Evolutionary conservation across 2,888 invertebrate species (phyloP).

Genomic region (Acleris cristana): DNA sequence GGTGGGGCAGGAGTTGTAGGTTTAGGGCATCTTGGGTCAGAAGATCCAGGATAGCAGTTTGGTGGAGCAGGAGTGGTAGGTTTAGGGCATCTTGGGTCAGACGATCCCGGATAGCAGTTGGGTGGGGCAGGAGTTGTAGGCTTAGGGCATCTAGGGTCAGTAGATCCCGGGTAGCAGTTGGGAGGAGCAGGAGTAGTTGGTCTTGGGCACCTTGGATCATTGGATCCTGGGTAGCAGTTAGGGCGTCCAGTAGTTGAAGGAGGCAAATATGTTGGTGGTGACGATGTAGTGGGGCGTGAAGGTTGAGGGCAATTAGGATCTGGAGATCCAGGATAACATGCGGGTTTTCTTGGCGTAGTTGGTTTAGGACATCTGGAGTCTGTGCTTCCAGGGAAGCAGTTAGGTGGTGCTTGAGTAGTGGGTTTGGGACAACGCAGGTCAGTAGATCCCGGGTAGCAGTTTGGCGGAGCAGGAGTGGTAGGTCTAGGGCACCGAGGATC

Average conservation of each 20-base stretch:
- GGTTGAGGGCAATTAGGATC: conserved; percentile 56
- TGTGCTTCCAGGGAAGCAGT: no score
- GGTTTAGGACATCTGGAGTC: conserved; percentile 52
- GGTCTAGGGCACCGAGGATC: conserved; percentile 48
- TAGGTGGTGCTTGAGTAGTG: conserved; percentile 40
- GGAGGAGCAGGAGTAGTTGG: conserved; percentile 46
- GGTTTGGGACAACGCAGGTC: conserved; percentile 49
- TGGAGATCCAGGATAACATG: conserved; percentile 51
- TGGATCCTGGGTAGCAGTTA: conserved; percentile 41
- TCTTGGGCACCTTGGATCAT: conserved; percentile 47
- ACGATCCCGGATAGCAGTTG: conserved; percentile 44
- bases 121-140: conserved; percentile 42
- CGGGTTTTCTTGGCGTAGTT: conserved; percentile 43
- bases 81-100: conserved; percentile 51
- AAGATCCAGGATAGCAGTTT: conserved; percentile 51
- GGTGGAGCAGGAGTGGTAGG: conserved; percentile 46
- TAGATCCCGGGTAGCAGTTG: conserved; percentile 47
- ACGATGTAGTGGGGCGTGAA: conserved; percentile 45
- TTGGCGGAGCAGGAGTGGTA: conserved; percentile 40
- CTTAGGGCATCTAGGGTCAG: conserved; percentile 41
- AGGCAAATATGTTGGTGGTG: no score
- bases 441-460: conserved; percentile 41
- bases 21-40: conserved; percentile 53
- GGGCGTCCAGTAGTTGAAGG: no score
- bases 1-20: conserved; percentile 49